Percentiles rank a stretch among this genome's conserved stretches.
phyloP scores from a whole-genome alignment of 1,140 invertebrate genomes.

The Meteorus sp. region DNA sequence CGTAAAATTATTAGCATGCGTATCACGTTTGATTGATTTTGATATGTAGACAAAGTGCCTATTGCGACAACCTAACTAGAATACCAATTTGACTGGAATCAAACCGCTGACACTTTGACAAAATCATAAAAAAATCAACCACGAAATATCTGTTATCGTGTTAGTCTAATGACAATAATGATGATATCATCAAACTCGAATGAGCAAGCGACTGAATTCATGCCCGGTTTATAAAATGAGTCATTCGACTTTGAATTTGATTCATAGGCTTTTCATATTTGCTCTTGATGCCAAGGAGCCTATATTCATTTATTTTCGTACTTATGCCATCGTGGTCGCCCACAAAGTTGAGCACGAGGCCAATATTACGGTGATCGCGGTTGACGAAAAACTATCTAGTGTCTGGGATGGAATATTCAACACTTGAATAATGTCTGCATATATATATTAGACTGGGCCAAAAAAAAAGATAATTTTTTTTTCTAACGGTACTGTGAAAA shows the following conservation, averaged over 20 bases:
- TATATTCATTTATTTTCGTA: constrained; percentile 33
- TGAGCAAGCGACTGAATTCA: too few relatives aligned
- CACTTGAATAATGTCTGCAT: background rate
- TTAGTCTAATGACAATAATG: too few relatives aligned
- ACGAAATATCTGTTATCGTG: too few relatives aligned
- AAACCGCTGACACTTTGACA: too few relatives aligned
- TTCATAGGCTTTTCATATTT: constrained; percentile 21
- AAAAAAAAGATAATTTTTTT: background rate
- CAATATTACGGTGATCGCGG: constrained; percentile 6
- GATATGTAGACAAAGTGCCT: too few relatives aligned
- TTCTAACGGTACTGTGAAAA: too few relatives aligned
- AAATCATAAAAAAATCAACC: too few relatives aligned
- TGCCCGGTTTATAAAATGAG: constrained; percentile 11
- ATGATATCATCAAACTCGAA: too few relatives aligned
- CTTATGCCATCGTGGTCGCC: constrained; percentile 29
- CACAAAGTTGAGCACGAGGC: constrained; percentile 11
- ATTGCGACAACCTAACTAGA: too few relatives aligned
- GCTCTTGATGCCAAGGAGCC: constrained; percentile 27
- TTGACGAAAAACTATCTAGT: constrained; percentile 1
- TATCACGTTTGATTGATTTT: too few relatives aligned
- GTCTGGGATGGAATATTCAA: background rate
- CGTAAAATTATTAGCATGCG: too few relatives aligned
- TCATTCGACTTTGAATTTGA: constrained; percentile 16
- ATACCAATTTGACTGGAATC: too few relatives aligned
- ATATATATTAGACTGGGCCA: background rate